Base-by-base conservation (phyloP, 2,888 invertebrate genomes). In the Drosophila mimica region DNA sequence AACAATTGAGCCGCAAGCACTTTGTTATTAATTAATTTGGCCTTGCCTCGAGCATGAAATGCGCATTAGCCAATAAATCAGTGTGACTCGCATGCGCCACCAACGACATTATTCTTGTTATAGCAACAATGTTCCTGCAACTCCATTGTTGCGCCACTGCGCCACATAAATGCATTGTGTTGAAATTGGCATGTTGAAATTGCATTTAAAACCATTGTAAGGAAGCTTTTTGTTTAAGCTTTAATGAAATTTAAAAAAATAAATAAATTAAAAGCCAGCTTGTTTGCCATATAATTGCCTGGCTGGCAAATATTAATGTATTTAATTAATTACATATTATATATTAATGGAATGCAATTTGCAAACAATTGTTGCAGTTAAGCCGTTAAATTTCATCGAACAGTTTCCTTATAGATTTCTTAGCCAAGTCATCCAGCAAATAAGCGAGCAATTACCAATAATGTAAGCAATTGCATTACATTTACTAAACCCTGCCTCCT, bases 11-110 rank as follows among this genome's bases (percentile, higher is more conserved):
- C 54, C 69, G 60, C 62, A 54, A 46, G 40, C 63, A 70, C 70
- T 68, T 77, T 82, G 86, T 79, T 90, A 82, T 83, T 87, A 90
- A 90, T 89, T 89, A 90, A 87, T 87, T 82, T 90, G 76, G 76
- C 90, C 88, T 80, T 77, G 76, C 63, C 65, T 66, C 48, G 63
- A 46, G 68, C 78, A 74, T 61, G 63, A 79, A 77, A 74, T 73
- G 75, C 69, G 71, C 80, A 74, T 74, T 70, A 77, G 83, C 88
- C 86, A 85, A 82, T 88, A 86, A 83, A 83, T 90, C 76, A 73
- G 69, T 48, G 64, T 36, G 43, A 36, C 40, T 17, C 38, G 30
- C n/a, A 59, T 56, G 43, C 49, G 53, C 36, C 56, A 65, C 59
- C 64, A 59, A 43, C 52, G 31, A 51, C 62, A 64, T 76, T 71